Evolutionary conservation across 2,888 invertebrate genomes (phyloP).

Genomic region (Ypsolopha scabrella): DNA sequence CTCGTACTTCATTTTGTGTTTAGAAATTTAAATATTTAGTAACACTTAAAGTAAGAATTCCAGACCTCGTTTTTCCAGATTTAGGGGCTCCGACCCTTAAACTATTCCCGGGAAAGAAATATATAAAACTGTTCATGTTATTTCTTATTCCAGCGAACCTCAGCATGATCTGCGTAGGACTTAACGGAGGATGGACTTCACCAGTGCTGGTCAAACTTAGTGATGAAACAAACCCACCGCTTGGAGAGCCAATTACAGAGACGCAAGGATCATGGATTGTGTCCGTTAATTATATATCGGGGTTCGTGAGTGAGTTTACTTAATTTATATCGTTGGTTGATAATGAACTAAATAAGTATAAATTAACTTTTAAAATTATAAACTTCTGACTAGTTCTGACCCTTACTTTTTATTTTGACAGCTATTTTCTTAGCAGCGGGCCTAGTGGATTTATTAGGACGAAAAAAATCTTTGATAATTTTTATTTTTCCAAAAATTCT

Average conservation of each 20-base stretch:
- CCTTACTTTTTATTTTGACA: neutral
- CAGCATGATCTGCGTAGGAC: slow-evolving; percentile 3
- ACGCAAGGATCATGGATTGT: slow-evolving; percentile 1
- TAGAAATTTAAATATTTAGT: too few species aligned
- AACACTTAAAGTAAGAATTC: too few species aligned
- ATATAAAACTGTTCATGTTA: too few species aligned
- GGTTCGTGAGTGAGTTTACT: too few species aligned
- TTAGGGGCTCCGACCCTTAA: too few species aligned
- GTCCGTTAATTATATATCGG: neutral
- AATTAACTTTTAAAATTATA: too few species aligned
- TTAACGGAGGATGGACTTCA: slow-evolving; percentile 5
- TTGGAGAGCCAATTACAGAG: slow-evolving; percentile 5
- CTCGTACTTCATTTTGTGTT: too few species aligned
- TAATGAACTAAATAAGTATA: too few species aligned
- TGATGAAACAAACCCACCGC: neutral
- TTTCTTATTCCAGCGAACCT: slow-evolving; percentile 4
- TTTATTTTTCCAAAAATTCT: slow-evolving; percentile 14
- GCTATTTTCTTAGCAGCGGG: neutral
- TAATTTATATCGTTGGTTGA: too few species aligned
- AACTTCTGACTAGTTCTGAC: too few species aligned
- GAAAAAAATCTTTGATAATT: slow-evolving; percentile 13
- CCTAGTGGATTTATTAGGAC: slow-evolving; percentile 13
- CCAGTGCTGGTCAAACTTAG: slow-evolving; percentile 7
- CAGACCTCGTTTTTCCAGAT: too few species aligned
- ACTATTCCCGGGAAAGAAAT: too few species aligned